Evolutionary conservation across 1,140 invertebrate genomes (phyloP), one percentile per base, ranked within the genome.

Genomic region (Ceratina japonica): DNA sequence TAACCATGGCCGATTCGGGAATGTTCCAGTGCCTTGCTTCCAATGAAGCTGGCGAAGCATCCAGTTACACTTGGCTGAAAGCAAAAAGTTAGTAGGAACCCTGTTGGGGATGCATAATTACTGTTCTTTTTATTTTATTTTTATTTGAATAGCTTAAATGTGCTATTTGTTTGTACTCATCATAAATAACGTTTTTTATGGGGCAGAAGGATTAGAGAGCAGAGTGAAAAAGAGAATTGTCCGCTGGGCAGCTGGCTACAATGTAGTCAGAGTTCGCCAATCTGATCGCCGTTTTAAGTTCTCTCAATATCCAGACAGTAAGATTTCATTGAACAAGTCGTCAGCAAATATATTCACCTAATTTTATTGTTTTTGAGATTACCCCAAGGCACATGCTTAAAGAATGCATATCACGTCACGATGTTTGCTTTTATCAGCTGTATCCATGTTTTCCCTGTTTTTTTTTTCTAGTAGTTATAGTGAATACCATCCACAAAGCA

Each of bases 21-120:
- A 97, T 99, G 94, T 99, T 97, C 90, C 98, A 99, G 89, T 99
- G 98, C 91, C 95, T 98, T 82, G 98, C 97, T 0, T 93, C 92
- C 51, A 99, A 98, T 89, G 94, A 96, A 85, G 98, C 96, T 2
- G 98, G 98, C 15, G 96, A 98, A 91, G 95, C 96, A 24, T 98
- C 97, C 12, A 95, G 95, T 70, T 96, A 96, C 80, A 98, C 97
- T 5, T 99, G 97, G 97, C 93, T 99, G 12, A 96, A 96, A 94
- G 97, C 98, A 51, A 98, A 98, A 95, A 98, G 98, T 98, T 95
- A 97, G 97, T 96, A 70, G 52, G 7, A 49, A 7, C 12, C 0
- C 8, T 37, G 15, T 0, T 49, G 7, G 10, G 13, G 10, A 8
- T 12, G n/a, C 16, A 1, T 31, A 8, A 27, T 58, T 24, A 37